Percentiles rank a stretch among this genome's conserved stretches.
phyloP scores from a whole-genome alignment of 2,888 invertebrate species.

The Ochropacha duplaris region DNA sequence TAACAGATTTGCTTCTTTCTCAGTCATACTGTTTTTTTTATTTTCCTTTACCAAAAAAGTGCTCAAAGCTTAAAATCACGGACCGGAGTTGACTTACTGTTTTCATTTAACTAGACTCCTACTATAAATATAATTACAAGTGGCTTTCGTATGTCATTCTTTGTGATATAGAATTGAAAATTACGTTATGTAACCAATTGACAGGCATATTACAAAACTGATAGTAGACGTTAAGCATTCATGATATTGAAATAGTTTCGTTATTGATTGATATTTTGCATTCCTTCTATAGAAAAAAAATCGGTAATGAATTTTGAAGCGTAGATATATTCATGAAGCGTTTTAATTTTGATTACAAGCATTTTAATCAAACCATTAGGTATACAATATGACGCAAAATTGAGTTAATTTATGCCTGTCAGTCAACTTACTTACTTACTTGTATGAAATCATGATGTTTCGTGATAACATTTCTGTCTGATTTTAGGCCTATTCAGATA shows the following conservation, averaged over 20 bases:
- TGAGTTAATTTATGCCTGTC: no score
- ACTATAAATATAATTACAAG: conserved; percentile 62
- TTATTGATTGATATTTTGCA: conserved; percentile 30
- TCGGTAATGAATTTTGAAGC: conserved; percentile 18
- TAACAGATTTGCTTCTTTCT: no score
- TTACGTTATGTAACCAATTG: conserved; percentile 43
- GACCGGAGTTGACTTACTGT: background rate
- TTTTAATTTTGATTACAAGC: background rate
- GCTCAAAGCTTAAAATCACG: no score
- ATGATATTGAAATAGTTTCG: conserved; percentile 32
- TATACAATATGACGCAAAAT: no score
- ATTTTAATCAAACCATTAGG: no score
- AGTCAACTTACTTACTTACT: background rate
- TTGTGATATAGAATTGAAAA: conserved; percentile 38
- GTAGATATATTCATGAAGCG: conserved; percentile 3
- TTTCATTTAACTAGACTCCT: conserved; percentile 1
- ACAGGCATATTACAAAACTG: conserved; percentile 31
- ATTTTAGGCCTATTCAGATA: no score
- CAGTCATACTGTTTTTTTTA: no score
- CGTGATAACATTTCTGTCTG: no score
- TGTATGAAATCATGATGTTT: no score
- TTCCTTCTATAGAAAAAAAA: conserved; percentile 24
- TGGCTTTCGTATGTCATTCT: conserved; percentile 37
- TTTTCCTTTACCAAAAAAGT: no score
- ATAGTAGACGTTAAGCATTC: conserved; percentile 33